Evolutionary conservation across 2,113 vertebrate genomes (phyloP).

Genomic region (human (Homo sapiens)): DNA sequence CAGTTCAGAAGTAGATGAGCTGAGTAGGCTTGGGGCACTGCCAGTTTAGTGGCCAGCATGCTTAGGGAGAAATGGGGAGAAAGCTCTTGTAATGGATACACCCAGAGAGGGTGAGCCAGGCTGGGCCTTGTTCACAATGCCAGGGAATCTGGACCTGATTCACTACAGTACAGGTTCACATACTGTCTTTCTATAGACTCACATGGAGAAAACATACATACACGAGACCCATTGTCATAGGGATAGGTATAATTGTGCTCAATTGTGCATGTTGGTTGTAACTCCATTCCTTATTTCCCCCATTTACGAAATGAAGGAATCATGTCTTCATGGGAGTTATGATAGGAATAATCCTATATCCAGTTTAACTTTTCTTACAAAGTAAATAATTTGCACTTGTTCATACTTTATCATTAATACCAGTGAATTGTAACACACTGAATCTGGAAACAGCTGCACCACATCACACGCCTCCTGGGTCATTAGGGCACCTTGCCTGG

Average conservation of each 20-base stretch:
- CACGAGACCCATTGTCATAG: not conserved
- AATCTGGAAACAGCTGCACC: not conserved
- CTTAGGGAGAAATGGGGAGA: not conserved
- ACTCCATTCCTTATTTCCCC: not conserved
- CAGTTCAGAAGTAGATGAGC: accelerated
- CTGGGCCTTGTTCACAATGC: not conserved
- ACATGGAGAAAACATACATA: not conserved
- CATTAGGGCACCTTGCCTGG: no score
- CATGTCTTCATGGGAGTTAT: not conserved
- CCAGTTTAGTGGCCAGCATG: not conserved
- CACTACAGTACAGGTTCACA: not conserved
- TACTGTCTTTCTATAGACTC: not conserved
- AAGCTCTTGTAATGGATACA: not conserved
- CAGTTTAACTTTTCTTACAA: not conserved
- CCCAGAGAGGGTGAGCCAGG: not conserved
- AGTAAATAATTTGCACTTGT: not conserved
- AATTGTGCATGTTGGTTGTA: not conserved
- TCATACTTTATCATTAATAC: not conserved
- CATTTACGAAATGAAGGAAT: not conserved
- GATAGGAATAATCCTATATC: not conserved
- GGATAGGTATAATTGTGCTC: not conserved
- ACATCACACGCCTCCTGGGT: not conserved
- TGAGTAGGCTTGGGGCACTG: accelerated
- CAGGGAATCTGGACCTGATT: not conserved
- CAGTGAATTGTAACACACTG: not conserved